Base-by-base conservation (phyloP, 2,113 vertebrate genomes). In the Saccopteryx leptura region DNA sequence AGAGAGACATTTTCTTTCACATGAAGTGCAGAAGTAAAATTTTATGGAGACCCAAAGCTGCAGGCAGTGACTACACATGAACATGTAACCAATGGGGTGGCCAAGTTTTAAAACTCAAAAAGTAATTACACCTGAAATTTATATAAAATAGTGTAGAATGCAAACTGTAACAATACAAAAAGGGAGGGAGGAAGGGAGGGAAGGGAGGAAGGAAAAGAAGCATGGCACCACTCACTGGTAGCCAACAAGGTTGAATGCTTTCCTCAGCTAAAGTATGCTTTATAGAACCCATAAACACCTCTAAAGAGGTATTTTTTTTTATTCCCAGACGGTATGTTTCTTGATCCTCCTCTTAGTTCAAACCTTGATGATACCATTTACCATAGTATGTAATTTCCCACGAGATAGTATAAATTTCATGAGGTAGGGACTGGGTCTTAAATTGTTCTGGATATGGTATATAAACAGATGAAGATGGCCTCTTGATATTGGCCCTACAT, bases 21-120 rank as follows among this genome's bases (percentile, higher is more conserved):
- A 82, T n/a, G n/a, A 96, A 91, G 78, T 86, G 46, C n/a, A 93
- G 78, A 91, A 93, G 93, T 81, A 21, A 95, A 56, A 91, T 11
- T 74, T 15, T 2, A 50, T 65, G 21, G 79, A 91, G 19, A 78
- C 10, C 28, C 66, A 91, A 88, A 88, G 33, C 50, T 88, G 76
- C 4, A 21, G n/a, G 54, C 7, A 69, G 46, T 74, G 23, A 28
- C 61, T 52, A 48, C 88, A 76, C 9, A 79, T 28, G 54, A 85
- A 84, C 2, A 71, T n/a, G 11, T 65, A 68, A 89, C 80, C 5
- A n/a, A 74, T 68, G 46, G 24, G 9, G 8, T 68, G 21, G 60
- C 69, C 69, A 28, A 58, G 21, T 65, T 94, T 74, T 65, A 75
- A 88, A 91, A 89, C 28, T 78, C 82, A 54, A 58, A 78, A 76